Conservation (phyloP, 2,797 vertebrate species). For the Artibeus jamaicensis region DNA sequence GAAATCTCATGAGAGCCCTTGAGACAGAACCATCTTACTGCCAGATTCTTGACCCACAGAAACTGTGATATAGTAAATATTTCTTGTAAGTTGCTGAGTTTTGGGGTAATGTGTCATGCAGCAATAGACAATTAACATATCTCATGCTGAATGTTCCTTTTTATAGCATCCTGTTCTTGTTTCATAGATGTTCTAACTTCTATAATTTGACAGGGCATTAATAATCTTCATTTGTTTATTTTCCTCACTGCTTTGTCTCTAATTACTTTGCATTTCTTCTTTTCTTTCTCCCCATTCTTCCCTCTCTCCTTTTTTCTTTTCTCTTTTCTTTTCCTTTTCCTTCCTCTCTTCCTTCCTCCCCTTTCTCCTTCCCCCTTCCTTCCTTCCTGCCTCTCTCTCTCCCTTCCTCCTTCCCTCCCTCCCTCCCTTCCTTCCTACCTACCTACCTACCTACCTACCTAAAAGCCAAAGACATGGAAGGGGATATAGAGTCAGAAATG, state of each 20-base stretch:
- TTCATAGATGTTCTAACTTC: not conserved
- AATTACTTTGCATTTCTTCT: not conserved
- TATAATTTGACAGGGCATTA: not conserved
- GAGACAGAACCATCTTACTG: not conserved
- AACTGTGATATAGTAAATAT: not conserved
- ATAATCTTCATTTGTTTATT: not conserved
- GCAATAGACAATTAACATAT: not conserved
- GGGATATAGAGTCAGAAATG: not conserved
- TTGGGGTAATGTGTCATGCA: not conserved
- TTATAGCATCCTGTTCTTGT: not conserved
- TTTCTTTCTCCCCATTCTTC: no score
- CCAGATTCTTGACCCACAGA: not conserved
- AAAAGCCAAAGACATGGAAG: not conserved
- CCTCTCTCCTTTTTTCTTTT: no score
- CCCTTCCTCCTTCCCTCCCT: no score
- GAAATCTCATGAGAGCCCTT: not conserved
- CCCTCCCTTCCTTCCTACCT: no score
- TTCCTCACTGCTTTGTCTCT: not conserved
- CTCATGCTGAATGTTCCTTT: not conserved
- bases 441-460: not conserved
- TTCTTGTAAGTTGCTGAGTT: not conserved
- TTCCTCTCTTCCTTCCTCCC: no score
- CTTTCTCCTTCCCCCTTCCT: no score
- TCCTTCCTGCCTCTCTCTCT: no score
- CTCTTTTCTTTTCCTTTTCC: rapidly evolving